Conservation (phyloP, 2,113 vertebrate genomes). For the Tupaia tana region DNA sequence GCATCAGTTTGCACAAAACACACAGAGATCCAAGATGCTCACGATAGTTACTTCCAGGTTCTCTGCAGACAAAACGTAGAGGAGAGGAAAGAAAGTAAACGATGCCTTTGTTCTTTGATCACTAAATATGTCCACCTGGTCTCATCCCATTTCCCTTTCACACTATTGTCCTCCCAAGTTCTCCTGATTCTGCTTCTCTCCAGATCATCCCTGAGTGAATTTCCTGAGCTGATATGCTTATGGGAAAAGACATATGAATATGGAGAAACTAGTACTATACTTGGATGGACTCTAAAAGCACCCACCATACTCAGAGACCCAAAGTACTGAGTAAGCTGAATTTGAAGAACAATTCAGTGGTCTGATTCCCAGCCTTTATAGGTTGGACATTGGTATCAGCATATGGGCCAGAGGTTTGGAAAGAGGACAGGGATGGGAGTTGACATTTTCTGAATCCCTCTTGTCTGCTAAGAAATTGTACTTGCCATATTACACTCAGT, state of each 20-base stretch:
- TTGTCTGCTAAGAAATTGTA: neutral
- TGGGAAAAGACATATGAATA: neutral
- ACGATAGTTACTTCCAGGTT: neutral
- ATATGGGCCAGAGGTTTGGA: neutral
- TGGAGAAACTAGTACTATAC: neutral
- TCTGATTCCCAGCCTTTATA: neutral
- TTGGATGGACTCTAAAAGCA: neutral
- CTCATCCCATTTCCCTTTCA: constrained; percentile 4
- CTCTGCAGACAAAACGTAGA: neutral
- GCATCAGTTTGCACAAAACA: constrained; percentile 39
- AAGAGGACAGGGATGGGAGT: neutral
- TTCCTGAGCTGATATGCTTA: neutral
- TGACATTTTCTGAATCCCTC: neutral
- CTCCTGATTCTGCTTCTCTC: neutral
- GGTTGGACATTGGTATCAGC: neutral
- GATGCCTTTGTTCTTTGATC: neutral
- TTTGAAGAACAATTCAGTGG: neutral
- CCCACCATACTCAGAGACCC: neutral
- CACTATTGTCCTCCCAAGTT: neutral
- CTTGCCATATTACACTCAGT: neutral
- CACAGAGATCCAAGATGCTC: constrained; percentile 40
- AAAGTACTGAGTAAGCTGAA: neutral
- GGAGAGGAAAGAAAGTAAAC: constrained; percentile 17
- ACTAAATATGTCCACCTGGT: neutral
- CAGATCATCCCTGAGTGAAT: neutral